Percentiles rank a stretch among this genome's conserved stretches.
Evolutionary conservation across 1,140 invertebrate species (phyloP).

Genomic region (Drosophila tsacasi): DNA sequence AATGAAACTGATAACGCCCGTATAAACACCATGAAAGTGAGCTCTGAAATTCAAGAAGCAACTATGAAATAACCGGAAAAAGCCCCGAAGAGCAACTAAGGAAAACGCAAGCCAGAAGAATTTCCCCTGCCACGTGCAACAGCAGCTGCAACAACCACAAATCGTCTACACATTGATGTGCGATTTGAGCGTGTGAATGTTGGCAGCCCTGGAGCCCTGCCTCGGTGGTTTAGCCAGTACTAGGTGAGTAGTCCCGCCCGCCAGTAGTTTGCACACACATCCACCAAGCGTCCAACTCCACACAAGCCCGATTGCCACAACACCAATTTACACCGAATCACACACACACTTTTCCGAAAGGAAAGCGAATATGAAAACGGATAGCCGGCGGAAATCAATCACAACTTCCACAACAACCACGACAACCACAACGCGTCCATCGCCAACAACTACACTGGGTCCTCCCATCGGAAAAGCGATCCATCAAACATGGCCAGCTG

Average conservation of each 20-base stretch:
- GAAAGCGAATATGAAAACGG: constrained; percentile 72
- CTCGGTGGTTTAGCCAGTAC: constrained; percentile 85
- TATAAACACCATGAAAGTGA: constrained; percentile 59
- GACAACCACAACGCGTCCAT: constrained; percentile 14
- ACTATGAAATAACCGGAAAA: constrained; percentile 51
- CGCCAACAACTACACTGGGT: constrained; percentile 26
- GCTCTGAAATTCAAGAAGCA: constrained; percentile 26
- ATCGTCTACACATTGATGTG: constrained; percentile 80
- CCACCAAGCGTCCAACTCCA: constrained; percentile 11
- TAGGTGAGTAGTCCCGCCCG: constrained; percentile 72
- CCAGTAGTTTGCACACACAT: constrained; percentile 23
- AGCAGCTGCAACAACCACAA: constrained; percentile 52
- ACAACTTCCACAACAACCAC: constrained; percentile 30
- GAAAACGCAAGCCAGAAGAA: constrained; percentile 30
- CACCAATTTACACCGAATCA: neutral
- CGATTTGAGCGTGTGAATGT: constrained; percentile 84
- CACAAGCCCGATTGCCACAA: constrained; percentile 30
- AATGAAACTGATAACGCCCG: constrained; percentile 71
- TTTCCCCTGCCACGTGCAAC: constrained; percentile 36
- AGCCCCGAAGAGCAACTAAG: constrained; percentile 23
- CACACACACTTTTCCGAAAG: constrained; percentile 41
- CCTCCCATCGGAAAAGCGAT: constrained; percentile 42
- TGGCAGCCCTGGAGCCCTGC: constrained; percentile 85
- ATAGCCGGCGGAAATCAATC: constrained; percentile 33
- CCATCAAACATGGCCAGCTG: constrained; percentile 76